Percentiles rank a stretch among this genome's conserved stretches.
These are phyloP conservation scores for Chroicocephalus ridibundus DNA, from an alignment of 2,113 vertebrate genomes.

Conservation along the genomic window DNA sequence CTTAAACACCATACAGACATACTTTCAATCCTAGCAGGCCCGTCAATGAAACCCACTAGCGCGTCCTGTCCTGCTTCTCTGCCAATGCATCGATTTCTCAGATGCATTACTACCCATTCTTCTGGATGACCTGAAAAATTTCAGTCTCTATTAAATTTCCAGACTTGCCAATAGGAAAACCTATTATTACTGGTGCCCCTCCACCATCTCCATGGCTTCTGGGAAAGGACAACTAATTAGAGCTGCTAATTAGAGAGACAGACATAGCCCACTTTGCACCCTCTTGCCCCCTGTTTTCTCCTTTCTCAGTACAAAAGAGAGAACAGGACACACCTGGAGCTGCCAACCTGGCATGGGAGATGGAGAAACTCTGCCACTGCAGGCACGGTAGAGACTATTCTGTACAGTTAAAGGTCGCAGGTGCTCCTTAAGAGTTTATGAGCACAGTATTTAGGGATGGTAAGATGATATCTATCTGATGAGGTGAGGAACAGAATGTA, in stretches of 20 bases:
- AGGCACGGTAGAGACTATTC: not conserved
- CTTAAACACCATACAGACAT: not conserved
- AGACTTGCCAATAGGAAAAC: not conserved
- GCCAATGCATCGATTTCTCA: not conserved
- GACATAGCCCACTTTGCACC: not conserved
- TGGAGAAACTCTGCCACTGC: not conserved
- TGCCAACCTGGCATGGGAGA: not conserved
- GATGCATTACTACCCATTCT: not conserved
- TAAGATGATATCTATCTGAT: not conserved
- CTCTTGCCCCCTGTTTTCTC: not conserved
- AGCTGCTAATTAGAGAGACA: not conserved
- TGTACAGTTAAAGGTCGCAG: not conserved
- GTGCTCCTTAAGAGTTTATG: not conserved
- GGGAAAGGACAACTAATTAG: not conserved
- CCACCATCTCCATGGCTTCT: not conserved
- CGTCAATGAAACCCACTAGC: not conserved
- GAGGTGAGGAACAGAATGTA: not conserved
- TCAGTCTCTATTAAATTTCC: not conserved
- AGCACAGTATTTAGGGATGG: not conserved
- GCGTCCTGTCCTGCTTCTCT: not conserved
- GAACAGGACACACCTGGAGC: not conserved
- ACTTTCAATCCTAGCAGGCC: not conserved
- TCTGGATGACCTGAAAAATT: not conserved
- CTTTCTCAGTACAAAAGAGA: not conserved
- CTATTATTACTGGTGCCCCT: not conserved